Evolutionary conservation across 2,888 invertebrate genomes (phyloP).

Genomic region (Drosophila mimica): DNA sequence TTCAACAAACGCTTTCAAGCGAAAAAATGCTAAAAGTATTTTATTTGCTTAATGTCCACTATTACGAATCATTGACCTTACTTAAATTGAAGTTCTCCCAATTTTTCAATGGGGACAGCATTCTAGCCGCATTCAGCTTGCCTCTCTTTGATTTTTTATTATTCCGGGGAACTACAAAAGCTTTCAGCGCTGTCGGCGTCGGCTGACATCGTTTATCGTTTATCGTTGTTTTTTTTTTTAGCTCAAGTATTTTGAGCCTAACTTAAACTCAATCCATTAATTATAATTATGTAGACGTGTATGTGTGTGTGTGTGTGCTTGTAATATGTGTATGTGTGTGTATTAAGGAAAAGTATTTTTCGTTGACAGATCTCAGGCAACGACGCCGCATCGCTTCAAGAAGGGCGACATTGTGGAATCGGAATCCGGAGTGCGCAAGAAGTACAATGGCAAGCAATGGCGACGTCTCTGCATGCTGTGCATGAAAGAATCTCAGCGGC

Average conservation of each 20-base stretch:
- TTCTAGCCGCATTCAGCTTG: constrained; percentile 1
- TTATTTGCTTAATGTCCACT: not conserved
- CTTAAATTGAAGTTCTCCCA: not conserved
- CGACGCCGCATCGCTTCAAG: constrained; percentile 97
- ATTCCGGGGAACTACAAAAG: not conserved
- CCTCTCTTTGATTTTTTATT: constrained; percentile 2
- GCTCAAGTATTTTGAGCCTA: constrained; percentile 17
- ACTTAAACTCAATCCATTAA: constrained; percentile 45
- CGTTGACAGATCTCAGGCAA: constrained; percentile 91
- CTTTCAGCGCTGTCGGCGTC: constrained; percentile 8
- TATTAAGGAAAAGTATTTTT: constrained; percentile 32
- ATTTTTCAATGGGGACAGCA: not conserved
- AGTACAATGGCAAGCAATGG: constrained; percentile 99
- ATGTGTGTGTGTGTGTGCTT: constrained; percentile 1
- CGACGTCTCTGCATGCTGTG: constrained; percentile 98
- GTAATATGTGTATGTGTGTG: constrained; percentile 3
- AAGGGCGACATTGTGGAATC: constrained; percentile 94
- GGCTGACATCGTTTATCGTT: not conserved
- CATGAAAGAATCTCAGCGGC: constrained; percentile 97
- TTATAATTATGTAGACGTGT: constrained; percentile 23
- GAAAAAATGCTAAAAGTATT: not conserved
- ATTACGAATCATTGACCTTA: not conserved
- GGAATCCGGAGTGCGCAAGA: constrained; percentile 95
- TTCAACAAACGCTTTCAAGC: no score
- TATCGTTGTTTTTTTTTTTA: not conserved